Evolutionary conservation across 1,140 invertebrate species (phyloP), one percentile per base, ranked within the genome.

Genomic region (Steinernema feltiae): DNA sequence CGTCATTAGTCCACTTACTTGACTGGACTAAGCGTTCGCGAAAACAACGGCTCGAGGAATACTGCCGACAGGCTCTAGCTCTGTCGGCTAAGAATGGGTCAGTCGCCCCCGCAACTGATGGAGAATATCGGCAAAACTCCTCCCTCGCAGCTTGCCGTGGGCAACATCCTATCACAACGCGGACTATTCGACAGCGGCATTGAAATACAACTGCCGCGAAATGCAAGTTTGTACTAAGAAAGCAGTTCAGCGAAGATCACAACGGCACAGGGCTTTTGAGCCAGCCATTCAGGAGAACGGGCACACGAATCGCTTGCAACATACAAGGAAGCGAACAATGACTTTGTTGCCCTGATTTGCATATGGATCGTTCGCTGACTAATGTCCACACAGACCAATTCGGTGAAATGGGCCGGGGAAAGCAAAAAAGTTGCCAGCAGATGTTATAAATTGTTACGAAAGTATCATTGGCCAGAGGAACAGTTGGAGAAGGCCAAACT

Each of bases 181-280:
- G 53, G 53, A 27, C 53, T 63, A 27, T 63, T 63, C 53, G 53
- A 15, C 12, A 15, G 53, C 53, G 53, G 12, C 53, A 63, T 21
- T 63, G 53, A 63, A 63, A 63, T 63, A 63, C 53, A 27, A 63
- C 53, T 63, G 53, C 53, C 53, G 24, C 53, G 53, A 63, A 63
- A 63, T 15, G 12, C 12, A 63, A 63, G 53, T 63, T 63, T 63
- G 53, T 63, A 63, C 53, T 63, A 63, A 63, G 53, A 63, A 63
- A 12, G 53, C 53, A 63, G 53, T 63, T 15, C 53, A 27, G 53
- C 3, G 53, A 41, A 41, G 35, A 41, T 41, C 18, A 18, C 35
- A 41, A 7, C 7, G 35, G 7, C 18, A 18, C 35, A 7, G 18
- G 35, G 18, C 35, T 18, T 7, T 7, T 18, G 7, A 41, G 18